A percentile compares a stretch with the other conserved stretches of the same genome.
These are phyloP conservation scores for Philereme vetulata DNA, from an alignment of 2,888 invertebrate species.

Conservation along the genomic window DNA sequence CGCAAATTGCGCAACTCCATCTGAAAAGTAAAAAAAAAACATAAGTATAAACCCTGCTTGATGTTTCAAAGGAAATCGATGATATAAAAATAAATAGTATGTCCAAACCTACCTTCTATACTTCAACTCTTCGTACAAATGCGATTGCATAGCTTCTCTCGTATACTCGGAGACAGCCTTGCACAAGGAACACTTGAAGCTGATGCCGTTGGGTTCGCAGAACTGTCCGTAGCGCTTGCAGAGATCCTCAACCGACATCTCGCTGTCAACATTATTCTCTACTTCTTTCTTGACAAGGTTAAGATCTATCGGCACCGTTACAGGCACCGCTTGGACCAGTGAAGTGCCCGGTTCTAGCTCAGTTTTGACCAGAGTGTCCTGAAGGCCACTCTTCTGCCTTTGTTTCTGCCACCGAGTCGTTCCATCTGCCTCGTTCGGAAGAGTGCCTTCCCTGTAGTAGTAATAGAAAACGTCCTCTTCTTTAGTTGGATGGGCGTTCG, in stretches of 20 bases:
- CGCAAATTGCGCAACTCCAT: conserved; percentile 84
- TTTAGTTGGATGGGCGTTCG: conserved; percentile 80
- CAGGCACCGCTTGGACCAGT: conserved; percentile 1
- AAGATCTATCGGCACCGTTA: conserved; percentile 50
- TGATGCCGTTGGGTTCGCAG: conserved; percentile 80
- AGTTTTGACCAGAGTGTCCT: conserved; percentile 52
- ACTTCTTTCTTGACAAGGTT: conserved; percentile 69
- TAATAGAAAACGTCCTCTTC: conserved; percentile 71
- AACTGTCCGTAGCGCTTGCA: conserved; percentile 61
- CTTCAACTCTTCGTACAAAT: conserved; percentile 87
- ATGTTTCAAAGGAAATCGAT: too few relatives aligned
- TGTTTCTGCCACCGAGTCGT: conserved; percentile 67
- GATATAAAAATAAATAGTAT: too few relatives aligned
- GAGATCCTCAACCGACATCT: conserved; percentile 54
- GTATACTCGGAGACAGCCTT: conserved; percentile 81
- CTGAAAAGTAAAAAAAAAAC: conserved; percentile 58
- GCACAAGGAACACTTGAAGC: conserved; percentile 86
- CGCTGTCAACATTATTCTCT: conserved; percentile 38
- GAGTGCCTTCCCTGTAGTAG: conserved; percentile 79
- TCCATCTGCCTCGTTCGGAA: conserved; percentile 60
- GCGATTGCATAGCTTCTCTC: conserved; percentile 85
- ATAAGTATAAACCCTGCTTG: too few relatives aligned
- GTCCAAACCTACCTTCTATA: conserved; percentile 84
- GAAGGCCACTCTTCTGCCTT: conserved; percentile 45
- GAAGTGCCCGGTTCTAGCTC: conserved; percentile 43